A percentile compares a stretch with the other conserved stretches of the same genome.
Conservation (phyloP, 1,140 invertebrate genomes). For the Heterodera schachtii region DNA sequence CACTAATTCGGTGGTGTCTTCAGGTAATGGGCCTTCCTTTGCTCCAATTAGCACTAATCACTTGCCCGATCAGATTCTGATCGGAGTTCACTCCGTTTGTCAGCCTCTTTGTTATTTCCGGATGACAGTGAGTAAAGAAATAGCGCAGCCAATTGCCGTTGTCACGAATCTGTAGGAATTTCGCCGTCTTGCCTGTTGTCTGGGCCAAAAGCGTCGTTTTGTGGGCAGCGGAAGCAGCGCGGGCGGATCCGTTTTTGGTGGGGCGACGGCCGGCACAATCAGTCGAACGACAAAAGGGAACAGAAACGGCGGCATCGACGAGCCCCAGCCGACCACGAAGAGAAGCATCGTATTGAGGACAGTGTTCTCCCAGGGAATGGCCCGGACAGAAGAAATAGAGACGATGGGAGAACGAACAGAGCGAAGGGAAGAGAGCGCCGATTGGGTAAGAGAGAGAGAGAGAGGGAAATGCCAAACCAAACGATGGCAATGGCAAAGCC, state of each 20-base stretch:
- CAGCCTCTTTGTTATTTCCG: constrained; percentile 64
- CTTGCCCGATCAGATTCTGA: constrained; percentile 52
- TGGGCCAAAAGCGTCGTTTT: constrained; percentile 79
- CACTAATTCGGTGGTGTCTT: constrained; percentile 61
- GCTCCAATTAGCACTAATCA: constrained; percentile 1
- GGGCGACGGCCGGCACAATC: not conserved
- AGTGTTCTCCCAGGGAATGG: not conserved
- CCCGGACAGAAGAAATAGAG: not conserved
- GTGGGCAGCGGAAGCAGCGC: constrained; percentile 69
- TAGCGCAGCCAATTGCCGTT: not conserved
- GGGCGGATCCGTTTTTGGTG: constrained; percentile 25
- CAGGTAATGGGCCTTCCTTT: constrained; percentile 40
- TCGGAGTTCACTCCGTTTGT: constrained; percentile 64
- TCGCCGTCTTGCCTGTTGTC: constrained; percentile 62
- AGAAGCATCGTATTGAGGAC: constrained; percentile 27
- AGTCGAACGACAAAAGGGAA: constrained; percentile 18
- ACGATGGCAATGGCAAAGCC: no score
- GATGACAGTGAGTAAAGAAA: constrained; percentile 44
- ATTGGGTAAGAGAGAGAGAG: not conserved
- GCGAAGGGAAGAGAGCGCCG: not conserved
- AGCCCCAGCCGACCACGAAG: constrained; percentile 10
- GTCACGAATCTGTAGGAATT: constrained; percentile 43
- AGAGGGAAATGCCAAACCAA: no score
- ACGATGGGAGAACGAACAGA: not conserved
- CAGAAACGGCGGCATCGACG: not conserved